Evolutionary conservation across 2,888 invertebrate species (phyloP).

Genomic region (Arenicola marina): DNA sequence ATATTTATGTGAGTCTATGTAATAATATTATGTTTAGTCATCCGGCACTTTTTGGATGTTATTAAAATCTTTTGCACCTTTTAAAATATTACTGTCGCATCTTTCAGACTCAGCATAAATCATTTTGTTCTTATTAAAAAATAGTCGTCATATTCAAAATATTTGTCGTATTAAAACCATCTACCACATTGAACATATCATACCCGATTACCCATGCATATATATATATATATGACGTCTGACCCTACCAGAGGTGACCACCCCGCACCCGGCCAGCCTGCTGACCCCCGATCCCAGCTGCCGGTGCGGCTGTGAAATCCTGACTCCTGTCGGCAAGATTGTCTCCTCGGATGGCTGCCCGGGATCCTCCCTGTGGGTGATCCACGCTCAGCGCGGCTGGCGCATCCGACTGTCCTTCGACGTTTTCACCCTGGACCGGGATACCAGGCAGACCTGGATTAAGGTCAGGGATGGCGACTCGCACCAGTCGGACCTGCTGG

Average conservation of each 20-base stretch:
- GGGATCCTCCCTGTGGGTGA: conserved; percentile 44
- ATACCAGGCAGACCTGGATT: conserved; percentile 45
- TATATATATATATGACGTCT: not conserved
- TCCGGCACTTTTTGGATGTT: too few species aligned
- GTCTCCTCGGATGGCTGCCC: conserved; percentile 48
- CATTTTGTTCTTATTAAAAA: too few species aligned
- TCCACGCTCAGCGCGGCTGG: conserved; percentile 35
- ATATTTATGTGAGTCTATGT: too few species aligned
- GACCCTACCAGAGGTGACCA: not conserved
- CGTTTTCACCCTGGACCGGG: conserved; percentile 41
- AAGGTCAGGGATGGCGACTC: conserved; percentile 49
- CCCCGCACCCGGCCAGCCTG: not conserved
- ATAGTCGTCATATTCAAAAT: too few species aligned
- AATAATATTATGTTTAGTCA: too few species aligned
- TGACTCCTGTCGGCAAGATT: conserved; percentile 38
- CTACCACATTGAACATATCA: too few species aligned
- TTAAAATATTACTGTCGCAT: too few species aligned
- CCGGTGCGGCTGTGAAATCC: conserved; percentile 18
- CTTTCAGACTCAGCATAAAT: too few species aligned
- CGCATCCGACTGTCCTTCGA: conserved; percentile 44
- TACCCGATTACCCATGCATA: not conserved
- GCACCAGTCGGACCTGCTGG: conserved; percentile 39
- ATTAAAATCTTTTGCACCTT: too few species aligned
- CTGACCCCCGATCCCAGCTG: conserved; percentile 13
- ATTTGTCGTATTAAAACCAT: too few species aligned